phyloP scores from a whole-genome alignment of 2,113 vertebrate species.

The Mustela lutreola region DNA sequence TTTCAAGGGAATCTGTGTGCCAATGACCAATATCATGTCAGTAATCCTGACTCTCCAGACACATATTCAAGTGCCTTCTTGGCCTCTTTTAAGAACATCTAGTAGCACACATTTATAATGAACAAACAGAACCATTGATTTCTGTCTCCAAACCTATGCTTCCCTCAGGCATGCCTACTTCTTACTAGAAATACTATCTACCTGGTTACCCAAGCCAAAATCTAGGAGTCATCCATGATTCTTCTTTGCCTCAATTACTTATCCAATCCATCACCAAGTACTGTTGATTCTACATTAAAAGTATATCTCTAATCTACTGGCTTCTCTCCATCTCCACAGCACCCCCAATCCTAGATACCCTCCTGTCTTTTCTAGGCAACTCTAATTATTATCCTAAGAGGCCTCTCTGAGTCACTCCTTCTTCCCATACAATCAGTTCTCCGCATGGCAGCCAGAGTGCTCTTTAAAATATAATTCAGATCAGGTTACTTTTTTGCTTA shows the following conservation, averaged over 20 bases:
- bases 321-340: not conserved
- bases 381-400: not conserved
- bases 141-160: not conserved
- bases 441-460: not conserved
- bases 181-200: not conserved
- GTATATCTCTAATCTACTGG: not conserved
- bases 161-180: not conserved
- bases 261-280: not conserved
- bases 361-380: not conserved
- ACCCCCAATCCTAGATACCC: not conserved
- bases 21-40: not conserved
- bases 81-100: not conserved
- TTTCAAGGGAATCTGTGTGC: not conserved
- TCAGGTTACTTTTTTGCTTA: not conserved
- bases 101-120: not conserved
- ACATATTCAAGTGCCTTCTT: not conserved
- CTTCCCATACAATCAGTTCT: not conserved
- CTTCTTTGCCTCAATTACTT: not conserved
- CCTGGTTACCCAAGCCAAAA: not conserved
- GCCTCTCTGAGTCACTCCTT: constrained; percentile 3
- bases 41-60: not conserved
- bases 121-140: not conserved
- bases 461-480: constrained; percentile 7
- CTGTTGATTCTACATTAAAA: not conserved
- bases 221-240: not conserved